Percentiles rank a stretch among this genome's conserved stretches.
These are phyloP conservation scores for Sylvietta virens DNA, from an alignment of 2,113 vertebrate species.

Conservation along the genomic window DNA sequence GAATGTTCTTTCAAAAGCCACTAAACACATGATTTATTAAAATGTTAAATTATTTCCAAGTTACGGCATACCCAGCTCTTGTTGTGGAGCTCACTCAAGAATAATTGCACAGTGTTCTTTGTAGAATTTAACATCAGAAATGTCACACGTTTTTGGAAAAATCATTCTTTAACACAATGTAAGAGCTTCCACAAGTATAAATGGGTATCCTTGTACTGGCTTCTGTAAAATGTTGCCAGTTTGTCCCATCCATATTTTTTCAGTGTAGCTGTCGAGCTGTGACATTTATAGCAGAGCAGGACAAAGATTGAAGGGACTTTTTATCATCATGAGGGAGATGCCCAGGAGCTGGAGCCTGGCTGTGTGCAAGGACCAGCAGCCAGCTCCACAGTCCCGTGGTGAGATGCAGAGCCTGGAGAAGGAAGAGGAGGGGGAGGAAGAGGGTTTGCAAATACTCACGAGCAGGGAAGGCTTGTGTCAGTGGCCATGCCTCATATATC, in stretches of 20 bases:
- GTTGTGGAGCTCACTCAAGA: neutral
- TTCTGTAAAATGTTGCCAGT: neutral
- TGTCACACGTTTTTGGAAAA: neutral
- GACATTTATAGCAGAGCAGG: neutral
- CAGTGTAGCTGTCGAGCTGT: neutral
- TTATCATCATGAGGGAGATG: neutral
- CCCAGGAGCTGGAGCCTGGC: neutral
- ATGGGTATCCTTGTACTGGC: neutral
- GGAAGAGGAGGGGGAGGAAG: neutral
- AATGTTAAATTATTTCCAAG: constrained; percentile 29
- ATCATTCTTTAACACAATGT: neutral
- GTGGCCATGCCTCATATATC: rapidly evolving
- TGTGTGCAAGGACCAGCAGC: neutral
- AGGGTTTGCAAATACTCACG: neutral
- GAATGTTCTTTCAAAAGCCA: neutral
- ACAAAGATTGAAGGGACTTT: neutral
- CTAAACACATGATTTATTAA: constrained; percentile 17
- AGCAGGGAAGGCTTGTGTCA: neutral
- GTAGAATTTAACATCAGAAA: neutral
- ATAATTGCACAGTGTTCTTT: constrained; percentile 7
- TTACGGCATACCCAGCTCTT: neutral
- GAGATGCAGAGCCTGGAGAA: neutral
- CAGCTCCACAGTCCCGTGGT: rapidly evolving
- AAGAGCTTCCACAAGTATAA: neutral
- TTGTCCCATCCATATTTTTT: neutral